phyloP scores from a whole-genome alignment of 2,888 invertebrate genomes.

The Calliopum simillimum region DNA sequence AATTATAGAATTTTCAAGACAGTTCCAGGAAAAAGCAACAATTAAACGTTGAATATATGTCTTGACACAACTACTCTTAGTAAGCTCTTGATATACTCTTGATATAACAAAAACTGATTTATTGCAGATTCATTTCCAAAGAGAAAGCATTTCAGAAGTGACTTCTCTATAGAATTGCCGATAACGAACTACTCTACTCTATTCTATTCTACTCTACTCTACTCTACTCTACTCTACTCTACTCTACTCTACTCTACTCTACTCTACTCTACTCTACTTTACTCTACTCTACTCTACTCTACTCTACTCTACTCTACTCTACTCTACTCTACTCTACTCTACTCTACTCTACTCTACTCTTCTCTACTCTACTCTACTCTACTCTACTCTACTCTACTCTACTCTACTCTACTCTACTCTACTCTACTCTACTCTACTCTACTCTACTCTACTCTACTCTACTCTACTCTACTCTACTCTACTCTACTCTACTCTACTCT shows the following conservation, averaged over 20 bases:
- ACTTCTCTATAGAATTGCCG: too few species aligned
- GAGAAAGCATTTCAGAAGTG: too few species aligned
- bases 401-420: conserved; percentile 28
- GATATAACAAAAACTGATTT: too few species aligned
- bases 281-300: conserved; percentile 36
- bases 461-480: conserved; percentile 24
- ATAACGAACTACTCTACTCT: conserved; percentile 33
- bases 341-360: conserved; percentile 36
- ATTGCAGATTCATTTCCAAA: too few species aligned
- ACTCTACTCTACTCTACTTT: conserved; percentile 37
- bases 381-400: conserved; percentile 33
- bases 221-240: conserved; percentile 36
- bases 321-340: conserved; percentile 35
- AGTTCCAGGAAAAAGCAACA: too few species aligned
- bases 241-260: conserved; percentile 36
- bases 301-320: conserved; percentile 35
- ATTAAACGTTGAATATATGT: too few species aligned
- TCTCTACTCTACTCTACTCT: conserved; percentile 36
- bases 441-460: conserved; percentile 27
- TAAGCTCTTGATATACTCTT: too few species aligned
- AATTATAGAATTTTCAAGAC: too few species aligned
- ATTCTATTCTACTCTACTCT: conserved; percentile 34
- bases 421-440: conserved; percentile 30
- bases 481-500: conserved; percentile 28
- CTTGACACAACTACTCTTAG: too few species aligned